These are phyloP conservation scores for Reticulitermes speratus DNA, from an alignment of 1,140 invertebrate species.

Conservation along the genomic window DNA sequence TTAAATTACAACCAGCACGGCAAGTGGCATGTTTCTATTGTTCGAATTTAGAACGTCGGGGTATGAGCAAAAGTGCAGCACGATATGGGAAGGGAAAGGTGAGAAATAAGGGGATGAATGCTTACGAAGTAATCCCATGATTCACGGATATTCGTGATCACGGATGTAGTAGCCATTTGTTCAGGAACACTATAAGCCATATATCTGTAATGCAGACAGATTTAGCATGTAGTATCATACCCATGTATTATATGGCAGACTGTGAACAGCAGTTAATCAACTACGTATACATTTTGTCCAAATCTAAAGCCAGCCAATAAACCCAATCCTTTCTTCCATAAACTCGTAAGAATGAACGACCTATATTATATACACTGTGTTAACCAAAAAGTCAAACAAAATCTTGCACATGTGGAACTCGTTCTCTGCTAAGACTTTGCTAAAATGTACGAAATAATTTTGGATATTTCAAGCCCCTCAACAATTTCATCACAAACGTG, in stretches of 20 bases:
- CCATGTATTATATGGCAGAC: neutral
- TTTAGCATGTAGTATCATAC: neutral
- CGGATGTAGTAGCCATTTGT: neutral
- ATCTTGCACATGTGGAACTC: too few relatives aligned
- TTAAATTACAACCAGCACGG: conserved; percentile 8
- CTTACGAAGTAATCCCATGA: conserved; percentile 1
- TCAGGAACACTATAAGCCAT: neutral
- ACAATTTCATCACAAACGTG: too few relatives aligned
- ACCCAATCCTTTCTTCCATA: too few relatives aligned
- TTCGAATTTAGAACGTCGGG: neutral
- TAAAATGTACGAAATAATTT: too few relatives aligned
- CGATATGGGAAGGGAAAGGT: neutral
- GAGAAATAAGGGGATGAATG: neutral
- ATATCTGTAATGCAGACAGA: neutral
- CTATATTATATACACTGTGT: neutral
- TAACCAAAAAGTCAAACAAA: too few relatives aligned
- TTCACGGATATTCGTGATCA: neutral
- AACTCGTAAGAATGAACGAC: neutral
- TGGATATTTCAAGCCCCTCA: too few relatives aligned
- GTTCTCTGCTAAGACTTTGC: too few relatives aligned
- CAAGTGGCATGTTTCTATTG: conserved; percentile 3
- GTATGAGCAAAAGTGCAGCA: neutral
- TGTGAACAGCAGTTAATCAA: neutral
- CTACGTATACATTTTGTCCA: neutral
- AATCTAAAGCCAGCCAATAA: neutral